Conservation (phyloP, 2,888 invertebrate genomes). For the Dexiosoma caninum region DNA sequence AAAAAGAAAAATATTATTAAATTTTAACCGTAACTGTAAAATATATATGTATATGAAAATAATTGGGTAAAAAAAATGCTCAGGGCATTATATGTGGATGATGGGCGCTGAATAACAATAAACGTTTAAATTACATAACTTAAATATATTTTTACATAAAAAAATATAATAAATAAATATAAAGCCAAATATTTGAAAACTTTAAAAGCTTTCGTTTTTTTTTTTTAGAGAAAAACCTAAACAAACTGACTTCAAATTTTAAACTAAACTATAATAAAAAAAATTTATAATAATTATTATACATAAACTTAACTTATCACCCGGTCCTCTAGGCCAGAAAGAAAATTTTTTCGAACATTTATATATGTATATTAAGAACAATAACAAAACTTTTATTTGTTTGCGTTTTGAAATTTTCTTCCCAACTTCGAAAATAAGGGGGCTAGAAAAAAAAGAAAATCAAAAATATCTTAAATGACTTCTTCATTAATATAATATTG, state of each 20-base stretch:
- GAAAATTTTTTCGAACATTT: too few relatives aligned
- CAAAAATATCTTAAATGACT: constrained; percentile 2
- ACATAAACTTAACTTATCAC: too few relatives aligned
- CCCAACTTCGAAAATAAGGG: too few relatives aligned
- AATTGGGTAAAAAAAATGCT: not conserved
- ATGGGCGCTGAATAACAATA: not conserved
- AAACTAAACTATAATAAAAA: not conserved
- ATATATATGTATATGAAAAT: not conserved
- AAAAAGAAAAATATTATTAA: not conserved
- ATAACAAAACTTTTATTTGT: too few relatives aligned
- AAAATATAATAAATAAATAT: constrained; percentile 1
- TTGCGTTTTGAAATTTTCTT: too few relatives aligned
- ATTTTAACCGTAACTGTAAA: constrained; percentile 18
- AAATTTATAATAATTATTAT: constrained; percentile 2
- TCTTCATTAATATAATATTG: constrained; percentile 1
- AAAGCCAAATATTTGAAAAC: constrained; percentile 29
- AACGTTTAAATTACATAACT: constrained; percentile 12
- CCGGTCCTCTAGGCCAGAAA: too few relatives aligned
- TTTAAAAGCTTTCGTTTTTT: constrained; percentile 51
- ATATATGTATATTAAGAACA: too few relatives aligned
- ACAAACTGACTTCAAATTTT: constrained; percentile 42
- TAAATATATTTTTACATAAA: not conserved
- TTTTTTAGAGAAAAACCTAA: constrained; percentile 15
- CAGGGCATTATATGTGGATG: not conserved
- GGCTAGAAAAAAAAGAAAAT: not conserved